Conservation (phyloP, 2,888 invertebrate genomes). For the Apamea sordens region DNA sequence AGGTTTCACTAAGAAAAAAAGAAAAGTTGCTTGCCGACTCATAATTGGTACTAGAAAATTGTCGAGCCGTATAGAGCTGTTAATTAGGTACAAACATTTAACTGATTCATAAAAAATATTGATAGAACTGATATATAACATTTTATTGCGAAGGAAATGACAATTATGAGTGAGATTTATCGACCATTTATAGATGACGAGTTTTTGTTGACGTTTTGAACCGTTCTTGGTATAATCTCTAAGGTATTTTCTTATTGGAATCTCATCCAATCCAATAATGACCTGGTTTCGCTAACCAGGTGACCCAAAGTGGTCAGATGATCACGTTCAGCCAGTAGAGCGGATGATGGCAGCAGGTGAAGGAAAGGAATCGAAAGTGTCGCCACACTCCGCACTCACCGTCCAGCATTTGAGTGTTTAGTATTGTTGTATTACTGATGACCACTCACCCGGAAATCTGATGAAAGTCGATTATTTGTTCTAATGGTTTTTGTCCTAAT, state of each 20-base stretch:
- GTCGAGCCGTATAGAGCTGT: constrained; percentile 29
- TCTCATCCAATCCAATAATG: constrained; percentile 19
- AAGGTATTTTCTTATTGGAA: not conserved
- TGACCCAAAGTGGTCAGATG: constrained; percentile 52
- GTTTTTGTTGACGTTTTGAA: constrained; percentile 13
- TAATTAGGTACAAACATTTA: constrained; percentile 33
- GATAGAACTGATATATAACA: constrained; percentile 22
- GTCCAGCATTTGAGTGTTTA: constrained; percentile 23
- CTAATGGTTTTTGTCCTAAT: constrained; percentile 12
- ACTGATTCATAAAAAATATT: constrained; percentile 18
- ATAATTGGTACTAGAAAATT: constrained; percentile 52
- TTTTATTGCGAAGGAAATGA: constrained; percentile 49
- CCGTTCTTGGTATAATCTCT: not conserved
- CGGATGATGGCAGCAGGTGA: constrained; percentile 61
- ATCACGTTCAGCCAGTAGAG: constrained; percentile 58
- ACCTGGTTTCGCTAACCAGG: constrained; percentile 48
- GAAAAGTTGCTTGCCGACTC: constrained; percentile 28
- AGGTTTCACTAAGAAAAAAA: constrained; percentile 44
- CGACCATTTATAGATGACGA: constrained; percentile 11
- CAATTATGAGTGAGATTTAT: constrained; percentile 53
- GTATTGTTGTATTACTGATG: constrained; percentile 11
- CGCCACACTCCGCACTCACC: constrained; percentile 36
- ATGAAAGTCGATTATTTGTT: constrained; percentile 24
- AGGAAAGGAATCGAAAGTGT: constrained; percentile 58
- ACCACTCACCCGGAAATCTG: constrained; percentile 42